Base-by-base conservation (phyloP, 2,888 invertebrate genomes). In the Chrysolina americana region DNA sequence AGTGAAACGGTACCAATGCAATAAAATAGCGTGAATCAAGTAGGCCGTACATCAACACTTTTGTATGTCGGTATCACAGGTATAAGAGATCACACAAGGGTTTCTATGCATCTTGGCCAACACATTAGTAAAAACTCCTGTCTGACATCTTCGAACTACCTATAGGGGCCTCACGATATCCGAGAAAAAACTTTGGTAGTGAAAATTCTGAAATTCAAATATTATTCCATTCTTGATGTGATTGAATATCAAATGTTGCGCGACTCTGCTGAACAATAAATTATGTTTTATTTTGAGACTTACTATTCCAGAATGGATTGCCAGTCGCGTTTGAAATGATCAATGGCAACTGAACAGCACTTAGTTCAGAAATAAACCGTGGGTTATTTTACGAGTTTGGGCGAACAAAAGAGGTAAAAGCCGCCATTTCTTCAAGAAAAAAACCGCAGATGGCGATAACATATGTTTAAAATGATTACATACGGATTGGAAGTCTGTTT, bases 241-340 rank as follows among this genome's bases (percentile, higher is more conserved):
- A 53, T 11, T 21, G 11, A 19, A 11, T 53, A 19, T 3, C 53
- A 10, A 48, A 53, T 3, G 53, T 28, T n/a, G 59, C n/a, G 59
- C 23, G 28, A n/a, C n/a, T n/a, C n/a, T n/a, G n/a, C n/a, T n/a
- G n/a, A 50, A 13, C 15, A n/a, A 59, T 59, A 15, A 3, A 59
- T 28, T n/a, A 15, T 59, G 6, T 59, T n/a, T n/a, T 5, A 23
- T 59, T 28, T 59, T 23, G 2, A 23, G 15, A 59, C 28, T 28
- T 9, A 59, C 28, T 28, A 59, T 59, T 28, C 8, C 23, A 59
- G 13, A 59, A 59, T 28, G 59, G n/a, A n/a, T 28, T 59, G 23
- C 28, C n/a, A n/a, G n/a, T n/a, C 59, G 59, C 28, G 23, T 59
- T 59, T 28, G n/a, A 59, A 59, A 59, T 59, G 59, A 59, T 59